A percentile compares a stretch with the other conserved stretches of the same genome.
phyloP scores from a whole-genome alignment of 2,888 invertebrate species.

The Yponomeuta cagnagella region DNA sequence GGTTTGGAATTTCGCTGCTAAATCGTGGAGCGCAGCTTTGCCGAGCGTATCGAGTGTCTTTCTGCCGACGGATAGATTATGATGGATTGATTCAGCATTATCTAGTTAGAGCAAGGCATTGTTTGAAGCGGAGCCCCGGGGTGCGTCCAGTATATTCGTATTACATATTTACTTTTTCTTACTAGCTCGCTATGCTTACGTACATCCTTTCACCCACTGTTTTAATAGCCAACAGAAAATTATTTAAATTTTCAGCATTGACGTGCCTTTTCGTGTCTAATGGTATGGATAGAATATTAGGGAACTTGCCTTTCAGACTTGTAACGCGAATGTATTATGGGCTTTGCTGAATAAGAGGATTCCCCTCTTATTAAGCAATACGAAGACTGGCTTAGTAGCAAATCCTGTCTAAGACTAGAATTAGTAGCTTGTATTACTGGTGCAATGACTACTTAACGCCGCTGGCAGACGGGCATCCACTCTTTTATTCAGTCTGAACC shows the following conservation, averaged over 20 bases:
- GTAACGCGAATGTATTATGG: background rate
- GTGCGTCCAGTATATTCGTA: too few species aligned
- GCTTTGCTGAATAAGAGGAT: background rate
- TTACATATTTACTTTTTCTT: too few species aligned
- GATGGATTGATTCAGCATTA: constrained; percentile 10
- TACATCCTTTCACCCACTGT: too few species aligned
- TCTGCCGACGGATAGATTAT: constrained; percentile 6
- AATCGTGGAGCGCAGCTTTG: constrained; percentile 53
- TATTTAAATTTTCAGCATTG: too few species aligned
- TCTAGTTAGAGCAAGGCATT: background rate
- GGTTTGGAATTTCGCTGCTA: constrained; percentile 56
- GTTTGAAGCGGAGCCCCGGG: background rate
- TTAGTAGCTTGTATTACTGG: background rate
- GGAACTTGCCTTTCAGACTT: background rate
- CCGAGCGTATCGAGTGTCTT: constrained; percentile 6
- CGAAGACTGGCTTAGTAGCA: background rate
- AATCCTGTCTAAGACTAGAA: background rate
- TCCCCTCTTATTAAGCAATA: background rate
- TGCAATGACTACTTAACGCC: too few species aligned
- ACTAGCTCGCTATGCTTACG: too few species aligned
- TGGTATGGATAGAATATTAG: background rate
- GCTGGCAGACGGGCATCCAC: too few species aligned
- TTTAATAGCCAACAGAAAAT: too few species aligned
- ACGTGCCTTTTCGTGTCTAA: too few species aligned
- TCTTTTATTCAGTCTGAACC: background rate